Percentiles rank a stretch among this genome's conserved stretches.
Evolutionary conservation across 2,888 invertebrate genomes (phyloP).

Genomic region (Aphrophora alni): DNA sequence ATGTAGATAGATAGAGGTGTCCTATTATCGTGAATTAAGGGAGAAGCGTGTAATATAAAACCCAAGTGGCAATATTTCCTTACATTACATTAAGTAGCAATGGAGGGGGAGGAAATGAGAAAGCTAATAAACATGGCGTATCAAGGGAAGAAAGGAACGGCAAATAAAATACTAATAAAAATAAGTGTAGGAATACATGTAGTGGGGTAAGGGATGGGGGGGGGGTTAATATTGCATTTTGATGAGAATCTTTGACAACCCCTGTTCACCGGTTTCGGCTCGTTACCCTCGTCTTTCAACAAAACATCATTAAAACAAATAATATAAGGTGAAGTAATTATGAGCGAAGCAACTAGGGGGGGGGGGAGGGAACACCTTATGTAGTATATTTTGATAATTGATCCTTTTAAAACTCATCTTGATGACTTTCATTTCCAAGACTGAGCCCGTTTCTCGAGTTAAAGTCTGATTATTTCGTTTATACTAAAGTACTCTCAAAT

Average conservation of each 20-base stretch:
- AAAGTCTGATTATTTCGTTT: neutral
- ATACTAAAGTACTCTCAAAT: neutral
- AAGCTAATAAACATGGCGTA: neutral
- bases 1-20: neutral
- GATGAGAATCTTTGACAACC: conserved; percentile 9
- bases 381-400: neutral
- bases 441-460: neutral
- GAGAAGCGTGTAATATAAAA: neutral
- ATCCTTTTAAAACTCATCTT: neutral
- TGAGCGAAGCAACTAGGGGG: neutral
- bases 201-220: neutral
- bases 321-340: conserved; percentile 9
- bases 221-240: conserved; percentile 1
- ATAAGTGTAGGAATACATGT: neutral
- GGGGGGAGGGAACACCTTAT: neutral
- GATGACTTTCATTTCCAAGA: neutral
- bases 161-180: neutral
- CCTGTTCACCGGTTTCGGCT: neutral
- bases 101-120: neutral
- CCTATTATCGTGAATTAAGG: neutral
- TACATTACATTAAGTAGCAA: neutral
- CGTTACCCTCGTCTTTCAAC: neutral
- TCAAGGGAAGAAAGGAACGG: neutral
- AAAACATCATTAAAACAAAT: conserved; percentile 9
- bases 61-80: neutral